A percentile compares a stretch with the other conserved stretches of the same genome.
Conservation (phyloP, 2,797 vertebrate genomes). For the Chrosomus eos region DNA sequence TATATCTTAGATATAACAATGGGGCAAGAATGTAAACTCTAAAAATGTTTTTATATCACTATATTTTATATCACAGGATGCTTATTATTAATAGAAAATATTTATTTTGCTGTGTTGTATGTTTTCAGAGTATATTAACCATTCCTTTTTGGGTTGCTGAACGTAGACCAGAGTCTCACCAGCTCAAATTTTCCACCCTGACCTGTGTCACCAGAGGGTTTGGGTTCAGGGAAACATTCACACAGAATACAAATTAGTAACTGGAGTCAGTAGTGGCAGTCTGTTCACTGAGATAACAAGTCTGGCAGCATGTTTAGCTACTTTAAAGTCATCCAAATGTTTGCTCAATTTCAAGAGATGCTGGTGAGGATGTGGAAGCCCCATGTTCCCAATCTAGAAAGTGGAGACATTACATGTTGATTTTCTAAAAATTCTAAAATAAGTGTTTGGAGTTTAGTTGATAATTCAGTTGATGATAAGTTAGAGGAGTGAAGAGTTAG, state of each 20-base stretch:
- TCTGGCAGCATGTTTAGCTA: constrained; percentile 14
- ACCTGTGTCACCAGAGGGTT: constrained; percentile 27
- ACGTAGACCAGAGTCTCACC: neutral
- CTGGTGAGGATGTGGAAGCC: neutral
- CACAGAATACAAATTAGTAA: constrained; percentile 32
- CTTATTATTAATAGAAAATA: neutral
- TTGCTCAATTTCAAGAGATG: constrained; percentile 7
- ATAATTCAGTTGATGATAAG: neutral
- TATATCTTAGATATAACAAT: neutral
- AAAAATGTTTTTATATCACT: no score
- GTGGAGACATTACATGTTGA: neutral
- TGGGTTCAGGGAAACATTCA: constrained; percentile 3
- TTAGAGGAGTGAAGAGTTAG: no score
- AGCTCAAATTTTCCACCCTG: neutral
- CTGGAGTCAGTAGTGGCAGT: neutral
- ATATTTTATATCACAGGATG: neutral
- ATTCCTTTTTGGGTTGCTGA: neutral
- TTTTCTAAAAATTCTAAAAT: neutral
- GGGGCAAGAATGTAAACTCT: neutral
- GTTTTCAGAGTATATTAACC: neutral
- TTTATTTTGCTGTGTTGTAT: neutral
- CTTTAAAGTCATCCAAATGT: constrained; percentile 26
- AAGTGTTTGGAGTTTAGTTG: neutral
- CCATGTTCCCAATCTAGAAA: neutral
- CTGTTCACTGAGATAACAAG: constrained; percentile 11